Percentiles rank a stretch among this genome's conserved stretches.
Conservation (phyloP, 2,113 vertebrate species). For the Pongo abelii region DNA sequence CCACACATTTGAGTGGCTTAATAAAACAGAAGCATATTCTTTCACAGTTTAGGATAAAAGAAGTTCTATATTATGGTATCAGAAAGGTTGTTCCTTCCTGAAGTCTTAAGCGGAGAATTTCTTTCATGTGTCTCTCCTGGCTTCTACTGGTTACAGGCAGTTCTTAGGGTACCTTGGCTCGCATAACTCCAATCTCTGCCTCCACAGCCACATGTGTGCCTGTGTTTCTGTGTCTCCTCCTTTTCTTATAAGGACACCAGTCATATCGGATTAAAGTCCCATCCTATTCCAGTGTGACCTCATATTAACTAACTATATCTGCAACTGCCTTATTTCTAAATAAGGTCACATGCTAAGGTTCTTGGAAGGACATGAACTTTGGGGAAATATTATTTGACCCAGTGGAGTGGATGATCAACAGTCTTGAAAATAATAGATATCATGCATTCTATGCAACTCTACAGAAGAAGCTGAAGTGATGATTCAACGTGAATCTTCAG, state of each 20-base stretch:
- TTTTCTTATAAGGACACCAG: not conserved
- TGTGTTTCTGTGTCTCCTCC: not conserved
- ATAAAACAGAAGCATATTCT: not conserved
- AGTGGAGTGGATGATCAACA: not conserved
- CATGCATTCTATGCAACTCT: not conserved
- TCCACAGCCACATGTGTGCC: accelerated
- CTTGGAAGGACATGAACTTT: not conserved
- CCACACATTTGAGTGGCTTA: not conserved
- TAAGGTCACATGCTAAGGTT: not conserved
- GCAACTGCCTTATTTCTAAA: not conserved
- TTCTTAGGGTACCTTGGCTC: too few species aligned
- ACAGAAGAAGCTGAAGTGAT: not conserved
- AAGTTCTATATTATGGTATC: not conserved
- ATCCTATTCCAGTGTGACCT: not conserved
- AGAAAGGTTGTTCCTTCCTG: not conserved
- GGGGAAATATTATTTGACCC: not conserved
- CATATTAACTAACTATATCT: not conserved
- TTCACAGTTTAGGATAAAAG: not conserved
- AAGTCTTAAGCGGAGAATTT: not conserved
- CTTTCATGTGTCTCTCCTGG: not conserved
- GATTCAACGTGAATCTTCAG: not conserved
- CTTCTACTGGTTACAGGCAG: not conserved
- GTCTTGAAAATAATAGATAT: not conserved
- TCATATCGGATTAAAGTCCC: not conserved
- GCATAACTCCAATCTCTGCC: accelerated